Conservation (phyloP, 1,140 invertebrate species). For the Amyelois transitella region DNA sequence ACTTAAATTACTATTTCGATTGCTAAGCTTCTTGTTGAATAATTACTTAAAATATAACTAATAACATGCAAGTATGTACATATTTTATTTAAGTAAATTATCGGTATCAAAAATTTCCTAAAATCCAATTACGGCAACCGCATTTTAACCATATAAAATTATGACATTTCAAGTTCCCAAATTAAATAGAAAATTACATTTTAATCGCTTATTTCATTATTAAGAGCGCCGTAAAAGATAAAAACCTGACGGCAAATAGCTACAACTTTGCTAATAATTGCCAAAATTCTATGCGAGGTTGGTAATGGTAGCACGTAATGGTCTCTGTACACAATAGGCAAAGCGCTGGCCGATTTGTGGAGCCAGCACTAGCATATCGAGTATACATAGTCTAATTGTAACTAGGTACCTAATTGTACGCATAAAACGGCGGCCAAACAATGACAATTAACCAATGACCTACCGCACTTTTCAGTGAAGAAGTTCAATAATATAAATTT, state of each 20-base stretch:
- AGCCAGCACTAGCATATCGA: no score
- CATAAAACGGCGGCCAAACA: no score
- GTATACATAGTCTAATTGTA: no score
- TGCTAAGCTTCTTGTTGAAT: background rate
- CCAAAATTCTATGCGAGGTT: slow-evolving; percentile 50
- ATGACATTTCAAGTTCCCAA: background rate
- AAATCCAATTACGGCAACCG: background rate
- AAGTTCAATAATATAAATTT: no score
- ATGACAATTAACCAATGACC: no score
- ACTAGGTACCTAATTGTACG: no score
- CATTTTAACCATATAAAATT: background rate
- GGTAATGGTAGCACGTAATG: slow-evolving; percentile 55
- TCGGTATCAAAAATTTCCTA: background rate
- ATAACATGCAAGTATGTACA: slow-evolving; percentile 1
- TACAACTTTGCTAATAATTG: slow-evolving; percentile 44
- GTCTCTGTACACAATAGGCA: no score
- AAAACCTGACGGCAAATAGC: background rate
- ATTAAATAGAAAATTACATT: background rate
- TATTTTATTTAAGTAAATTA: background rate
- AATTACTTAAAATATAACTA: background rate
- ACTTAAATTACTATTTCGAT: background rate
- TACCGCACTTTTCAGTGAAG: no score
- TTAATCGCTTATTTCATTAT: background rate
- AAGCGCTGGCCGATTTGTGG: no score
- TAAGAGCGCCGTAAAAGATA: background rate